Evolutionary conservation across 2,113 vertebrate species (phyloP).

Genomic region (Ceyx melanurus): DNA sequence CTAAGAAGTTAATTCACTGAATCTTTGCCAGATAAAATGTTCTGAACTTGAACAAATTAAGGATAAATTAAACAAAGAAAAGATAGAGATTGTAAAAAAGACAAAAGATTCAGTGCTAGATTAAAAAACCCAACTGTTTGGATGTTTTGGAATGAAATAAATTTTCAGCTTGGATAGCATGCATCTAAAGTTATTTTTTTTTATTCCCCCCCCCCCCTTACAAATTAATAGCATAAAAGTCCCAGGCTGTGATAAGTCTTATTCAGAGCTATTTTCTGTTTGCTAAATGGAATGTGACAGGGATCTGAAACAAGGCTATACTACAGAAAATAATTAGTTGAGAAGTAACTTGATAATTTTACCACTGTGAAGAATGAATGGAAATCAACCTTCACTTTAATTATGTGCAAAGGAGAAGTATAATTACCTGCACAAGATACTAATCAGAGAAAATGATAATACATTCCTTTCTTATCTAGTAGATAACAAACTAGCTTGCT

Average conservation of each 20-base stretch:
- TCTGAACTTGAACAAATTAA: constrained; percentile 49
- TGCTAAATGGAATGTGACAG: constrained; percentile 82
- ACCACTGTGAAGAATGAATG: constrained; percentile 74
- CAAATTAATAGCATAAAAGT: constrained; percentile 83
- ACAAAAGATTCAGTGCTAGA: constrained; percentile 48
- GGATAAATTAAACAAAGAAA: constrained; percentile 38
- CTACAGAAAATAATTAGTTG: constrained; percentile 82
- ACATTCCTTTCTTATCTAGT: constrained; percentile 67
- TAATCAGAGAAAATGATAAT: constrained; percentile 77
- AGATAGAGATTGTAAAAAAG: constrained; percentile 25
- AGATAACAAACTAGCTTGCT: constrained; percentile 70
- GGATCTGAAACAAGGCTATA: constrained; percentile 74
- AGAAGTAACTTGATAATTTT: constrained; percentile 81
- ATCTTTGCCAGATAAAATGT: neutral
- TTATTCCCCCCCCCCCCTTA: neutral
- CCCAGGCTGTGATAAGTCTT: constrained; percentile 76
- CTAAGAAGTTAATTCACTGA: neutral
- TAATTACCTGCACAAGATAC: constrained; percentile 78
- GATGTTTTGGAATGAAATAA: constrained; percentile 70
- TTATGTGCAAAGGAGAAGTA: constrained; percentile 77
- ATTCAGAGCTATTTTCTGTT: constrained; percentile 78
- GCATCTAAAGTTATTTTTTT: constrained; percentile 78
- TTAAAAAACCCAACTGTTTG: neutral
- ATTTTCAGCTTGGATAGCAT: constrained; percentile 81
- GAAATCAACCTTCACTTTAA: constrained; percentile 78